A percentile compares a stretch with the other conserved stretches of the same genome.
These are phyloP conservation scores for Urechis unicinctus DNA, from an alignment of 2,888 invertebrate genomes.

Conservation along the genomic window DNA sequence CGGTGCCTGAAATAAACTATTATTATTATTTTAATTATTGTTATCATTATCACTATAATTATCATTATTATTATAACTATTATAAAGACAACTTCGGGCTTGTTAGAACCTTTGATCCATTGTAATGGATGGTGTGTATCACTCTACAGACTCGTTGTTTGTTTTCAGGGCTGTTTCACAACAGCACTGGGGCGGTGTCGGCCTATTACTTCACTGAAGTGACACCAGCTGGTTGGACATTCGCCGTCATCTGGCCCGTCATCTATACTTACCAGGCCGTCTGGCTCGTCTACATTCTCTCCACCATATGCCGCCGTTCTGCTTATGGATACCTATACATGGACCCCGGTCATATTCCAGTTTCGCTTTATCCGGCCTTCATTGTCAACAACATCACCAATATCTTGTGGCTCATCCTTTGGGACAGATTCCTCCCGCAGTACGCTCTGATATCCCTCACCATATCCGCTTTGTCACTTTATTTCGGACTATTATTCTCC, in stretches of 20 bases:
- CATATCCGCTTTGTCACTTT: constrained; percentile 24
- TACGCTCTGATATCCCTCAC: constrained; percentile 21
- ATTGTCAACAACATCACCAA: no score
- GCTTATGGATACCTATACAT: constrained; percentile 25
- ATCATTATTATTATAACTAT: no score
- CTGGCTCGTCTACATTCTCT: constrained; percentile 29
- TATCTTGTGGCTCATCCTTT: no score
- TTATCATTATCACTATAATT: no score
- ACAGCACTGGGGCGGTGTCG: constrained; percentile 27
- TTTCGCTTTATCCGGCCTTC: constrained; percentile 17
- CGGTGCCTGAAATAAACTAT: no score
- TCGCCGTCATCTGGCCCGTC: constrained; percentile 35
- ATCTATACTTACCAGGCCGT: constrained; percentile 33
- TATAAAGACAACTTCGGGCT: no score
- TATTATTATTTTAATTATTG: no score
- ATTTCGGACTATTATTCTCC: constrained; percentile 22
- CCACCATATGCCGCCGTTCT: constrained; percentile 25
- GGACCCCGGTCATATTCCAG: constrained; percentile 24
- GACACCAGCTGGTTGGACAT: constrained; percentile 38
- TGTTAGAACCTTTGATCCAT: no score
- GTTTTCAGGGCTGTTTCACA: constrained; percentile 27
- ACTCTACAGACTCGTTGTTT: no score
- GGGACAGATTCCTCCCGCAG: no score
- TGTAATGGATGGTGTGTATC: no score
- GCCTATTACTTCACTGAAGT: constrained; percentile 26